Base-by-base conservation (phyloP, 2,888 invertebrate genomes). In the Siphlonurus alternatus region DNA sequence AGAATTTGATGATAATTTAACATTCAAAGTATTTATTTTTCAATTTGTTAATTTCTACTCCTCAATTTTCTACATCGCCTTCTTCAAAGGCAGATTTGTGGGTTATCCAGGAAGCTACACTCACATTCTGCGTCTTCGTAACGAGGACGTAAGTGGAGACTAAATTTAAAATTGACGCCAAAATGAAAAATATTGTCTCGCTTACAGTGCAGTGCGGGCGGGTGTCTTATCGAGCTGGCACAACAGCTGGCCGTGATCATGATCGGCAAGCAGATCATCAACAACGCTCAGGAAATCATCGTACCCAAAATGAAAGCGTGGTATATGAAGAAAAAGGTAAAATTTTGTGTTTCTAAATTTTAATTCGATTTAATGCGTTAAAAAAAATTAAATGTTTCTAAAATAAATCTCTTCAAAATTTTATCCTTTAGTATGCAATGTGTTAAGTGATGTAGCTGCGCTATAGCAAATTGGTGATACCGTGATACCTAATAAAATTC, bases 31-130 rank as follows among this genome's bases (percentile, higher is more conserved):
- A 65, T 83, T 81, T 73, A 73, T 80, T 64, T 80, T 83, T 69
- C 81, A 83, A 72, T 82, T 82, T 71, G 79, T 82, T 72, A 83
- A 83, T 73, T 82, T 78, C 72, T 83, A 82, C 71, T 80, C 81
- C 1, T 81, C 82, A 53, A 77, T 83, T 65, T 78, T 83, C 72
- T 83, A 83, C 74, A 81, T 83, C 65, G 83, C 82, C 2, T 83
- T 83, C 72, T 79, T 83, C 73, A 80, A 81, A 69, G 80, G 80
- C 51, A 71, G 75, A 63, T 76, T 76, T 67, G 74, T 75, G 25
- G 80, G 80, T 2, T 79, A 79, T 69, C 80, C 80, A 23, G 80
- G 80, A 53, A 74, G 79, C 67, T 81, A 81, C 70, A 74, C 74
- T 20, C 74, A 73, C 61, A 76, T 81, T 66, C 73, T 80, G 65